A percentile compares a stretch with the other conserved stretches of the same genome.
Conservation (phyloP, 2,888 invertebrate genomes). For the Thysanoteuthis rhombus region DNA sequence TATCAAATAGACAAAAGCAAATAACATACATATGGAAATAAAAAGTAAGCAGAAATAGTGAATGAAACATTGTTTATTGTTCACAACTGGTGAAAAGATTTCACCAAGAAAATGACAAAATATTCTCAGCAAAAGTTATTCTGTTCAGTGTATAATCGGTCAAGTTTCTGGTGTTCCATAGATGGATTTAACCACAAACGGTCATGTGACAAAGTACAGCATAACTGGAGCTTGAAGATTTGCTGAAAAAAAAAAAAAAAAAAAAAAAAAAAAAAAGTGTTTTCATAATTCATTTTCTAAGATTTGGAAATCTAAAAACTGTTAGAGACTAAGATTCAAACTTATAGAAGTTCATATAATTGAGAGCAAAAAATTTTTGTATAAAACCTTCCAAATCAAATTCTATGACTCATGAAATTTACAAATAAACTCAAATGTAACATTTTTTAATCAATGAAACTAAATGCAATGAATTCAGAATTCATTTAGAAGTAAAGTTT, state of each 20-base stretch:
- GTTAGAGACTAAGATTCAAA: too few species aligned
- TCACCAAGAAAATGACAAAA: neutral
- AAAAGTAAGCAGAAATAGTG: neutral
- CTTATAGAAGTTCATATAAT: too few species aligned
- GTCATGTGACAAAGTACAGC: neutral
- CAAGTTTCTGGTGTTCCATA: neutral
- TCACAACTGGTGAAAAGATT: neutral
- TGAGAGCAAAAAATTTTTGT: too few species aligned
- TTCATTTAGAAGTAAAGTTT: too few species aligned
- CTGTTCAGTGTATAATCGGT: neutral
- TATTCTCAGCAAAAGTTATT: neutral
- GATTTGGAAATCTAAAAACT: too few species aligned
- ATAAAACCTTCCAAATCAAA: too few species aligned
- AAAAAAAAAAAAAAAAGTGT: neutral
- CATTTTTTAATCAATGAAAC: too few species aligned
- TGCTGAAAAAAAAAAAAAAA: neutral
- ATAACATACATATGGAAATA: neutral
- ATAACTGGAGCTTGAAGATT: neutral
- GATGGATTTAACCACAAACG: neutral
- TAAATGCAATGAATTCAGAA: too few species aligned
- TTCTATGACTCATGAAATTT: too few species aligned
- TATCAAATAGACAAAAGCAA: too few species aligned
- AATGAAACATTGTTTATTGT: neutral
- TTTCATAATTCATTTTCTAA: too few species aligned
- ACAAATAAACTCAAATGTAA: too few species aligned